Evolutionary conservation across 2,888 invertebrate genomes (phyloP).

Genomic region (Torymus tubicola): DNA sequence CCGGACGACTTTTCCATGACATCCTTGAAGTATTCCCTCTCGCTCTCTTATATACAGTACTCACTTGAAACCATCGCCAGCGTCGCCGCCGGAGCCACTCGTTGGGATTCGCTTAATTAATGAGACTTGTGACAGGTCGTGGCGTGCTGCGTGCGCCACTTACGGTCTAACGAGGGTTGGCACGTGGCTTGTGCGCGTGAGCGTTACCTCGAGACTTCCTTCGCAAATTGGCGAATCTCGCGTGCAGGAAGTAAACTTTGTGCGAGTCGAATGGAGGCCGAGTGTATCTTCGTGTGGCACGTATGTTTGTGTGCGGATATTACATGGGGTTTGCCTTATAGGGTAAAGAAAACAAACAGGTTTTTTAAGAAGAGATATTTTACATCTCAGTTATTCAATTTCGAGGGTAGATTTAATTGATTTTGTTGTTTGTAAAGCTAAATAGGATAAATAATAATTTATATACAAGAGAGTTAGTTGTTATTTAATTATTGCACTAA

Average conservation of each 20-base stretch:
- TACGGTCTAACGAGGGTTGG: slow-evolving; percentile 30
- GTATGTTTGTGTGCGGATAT: no score
- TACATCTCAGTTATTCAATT: no score
- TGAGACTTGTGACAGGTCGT: slow-evolving; percentile 63
- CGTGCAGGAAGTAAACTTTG: slow-evolving; percentile 3
- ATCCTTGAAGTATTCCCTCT: slow-evolving; percentile 61
- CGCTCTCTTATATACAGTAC: slow-evolving; percentile 57
- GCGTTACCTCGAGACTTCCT: neutral
- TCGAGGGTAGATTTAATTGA: no score
- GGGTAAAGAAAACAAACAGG: no score
- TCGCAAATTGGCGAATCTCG: slow-evolving; percentile 8
- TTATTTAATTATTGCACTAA: no score
- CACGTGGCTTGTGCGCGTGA: slow-evolving; percentile 26
- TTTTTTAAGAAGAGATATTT: no score
- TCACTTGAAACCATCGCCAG: slow-evolving; percentile 24
- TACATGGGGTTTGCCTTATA: no score
- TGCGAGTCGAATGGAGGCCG: neutral
- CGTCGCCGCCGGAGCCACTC: slow-evolving; percentile 55
- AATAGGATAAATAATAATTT: no score
- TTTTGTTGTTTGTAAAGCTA: no score
- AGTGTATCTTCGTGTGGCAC: neutral
- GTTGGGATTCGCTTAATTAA: slow-evolving; percentile 67
- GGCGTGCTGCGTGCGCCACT: slow-evolving; percentile 28
- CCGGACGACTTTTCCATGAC: slow-evolving; percentile 27
- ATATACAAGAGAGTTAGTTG: no score